Base-by-base conservation (phyloP, 1,140 invertebrate genomes). In the Drosophila sproati region DNA sequence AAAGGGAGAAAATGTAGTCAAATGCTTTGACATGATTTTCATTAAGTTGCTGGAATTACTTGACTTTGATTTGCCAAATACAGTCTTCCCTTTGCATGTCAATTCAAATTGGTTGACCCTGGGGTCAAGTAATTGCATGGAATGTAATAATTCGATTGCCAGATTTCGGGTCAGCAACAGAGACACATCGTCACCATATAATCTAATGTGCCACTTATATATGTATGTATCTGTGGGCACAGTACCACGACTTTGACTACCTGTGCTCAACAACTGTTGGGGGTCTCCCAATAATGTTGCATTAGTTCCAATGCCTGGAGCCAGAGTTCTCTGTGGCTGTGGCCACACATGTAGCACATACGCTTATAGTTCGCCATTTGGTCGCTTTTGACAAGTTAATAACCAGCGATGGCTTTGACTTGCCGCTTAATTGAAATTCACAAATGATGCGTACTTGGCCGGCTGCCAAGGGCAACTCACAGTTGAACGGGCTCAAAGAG, bases 71-170 rank as follows among this genome's bases (percentile, higher is more conserved):
- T 37, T 55, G 20, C 4, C 34, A 12, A 6, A 31, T 10, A 37
- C 31, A 8, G n/a, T 12, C 29, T 20, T 6, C 32, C 4, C 31
- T 67, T 29, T 32, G 28, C 50, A 3, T 29, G 32, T n/a, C 32
- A 45, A 39, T 47, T 47, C 10, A 37, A 45, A n/a, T 34, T 29
- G 8, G n/a, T 37, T 47, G 10, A 20, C 6, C 7, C 8, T 7
- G 20, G 29, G 54, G 48, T 41, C 28, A 54, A 54, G 41, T 52
- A 61, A 69, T 52, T 52, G 55, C 32, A 32, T 31, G 37, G 28
- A 7, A 59, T 20, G 50, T 39, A 52, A 70, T 63, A 55, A 70
- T 63, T 39, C 12, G 20, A 71, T 71, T 63, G 60, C 7, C 35
- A 8, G 6, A n/a, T n/a, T 43, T 39, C 10, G 29, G 55, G 29